Base-by-base conservation (phyloP, 2,113 vertebrate genomes). In the Neotragus moschatus region DNA sequence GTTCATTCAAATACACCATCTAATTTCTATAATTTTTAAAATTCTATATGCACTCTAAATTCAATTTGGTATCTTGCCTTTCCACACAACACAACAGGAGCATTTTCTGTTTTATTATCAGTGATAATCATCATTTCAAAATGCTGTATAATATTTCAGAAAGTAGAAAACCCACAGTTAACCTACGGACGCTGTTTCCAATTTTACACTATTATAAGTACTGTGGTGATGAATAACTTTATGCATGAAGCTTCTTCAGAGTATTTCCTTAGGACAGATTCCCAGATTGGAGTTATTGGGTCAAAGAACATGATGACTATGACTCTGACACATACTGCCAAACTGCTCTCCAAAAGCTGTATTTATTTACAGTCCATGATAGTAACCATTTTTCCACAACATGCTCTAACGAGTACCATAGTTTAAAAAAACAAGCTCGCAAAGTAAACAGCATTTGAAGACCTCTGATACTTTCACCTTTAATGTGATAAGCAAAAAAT, bases 201-300 rank as follows among this genome's bases (percentile, higher is more conserved):
- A n/a, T 51, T 94, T 25, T 79, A 88, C 28, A 55, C 28, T 84
- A 39, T 75, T 88, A 23, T 55, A 88, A 85, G 58, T 60, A 75
- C 75, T 77, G 25, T 70, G 19, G 25, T 61, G 51, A 88, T 49
- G 60, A 94, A 61, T n/a, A 77, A 36, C 16, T 43, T 66, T 70
- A 80, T 45, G 25, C n/a, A 88, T 60, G 90, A 92, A 96, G n/a
- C 7, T 70, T 84, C 66, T 86, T 92, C 53, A 96, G 39, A 61
- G 82, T 81, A 88, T 93, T 96, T 96, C 66, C 43, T 66, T 92
- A 90, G 90, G 58, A 93, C 21, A 88, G 19, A 96, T 28, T 95
- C 43, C 90, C n/a, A 97, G 94, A 92, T 5, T 96, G 63, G 51
- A 90, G 94, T 97, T 84, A 94, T 1, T 47, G 66, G 75, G 88